These are phyloP conservation scores for Oscheius sp. DNA, from an alignment of 2,888 invertebrate species.

Conservation along the genomic window DNA sequence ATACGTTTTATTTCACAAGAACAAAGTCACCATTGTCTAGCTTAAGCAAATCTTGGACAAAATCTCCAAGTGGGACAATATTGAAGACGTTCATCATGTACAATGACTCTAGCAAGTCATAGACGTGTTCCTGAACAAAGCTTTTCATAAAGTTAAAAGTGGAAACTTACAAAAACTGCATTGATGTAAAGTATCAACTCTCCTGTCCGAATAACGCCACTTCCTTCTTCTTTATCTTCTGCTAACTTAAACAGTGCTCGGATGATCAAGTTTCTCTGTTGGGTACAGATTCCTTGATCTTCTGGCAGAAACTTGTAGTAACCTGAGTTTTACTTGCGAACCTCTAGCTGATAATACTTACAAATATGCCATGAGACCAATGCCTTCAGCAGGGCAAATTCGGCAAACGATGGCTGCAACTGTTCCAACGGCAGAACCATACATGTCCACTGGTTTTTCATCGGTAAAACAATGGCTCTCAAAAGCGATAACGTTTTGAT, in stretches of 20 bases:
- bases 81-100: conserved; percentile 17
- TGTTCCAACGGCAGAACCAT: conserved; percentile 14
- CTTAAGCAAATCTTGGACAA: conserved; percentile 10
- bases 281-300: conserved; percentile 15
- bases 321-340: not conserved
- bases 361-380: conserved; percentile 24
- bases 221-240: conserved; percentile 8
- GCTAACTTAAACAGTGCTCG: conserved; percentile 13
- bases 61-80: conserved; percentile 14
- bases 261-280: conserved; percentile 11
- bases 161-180: conserved; percentile 10
- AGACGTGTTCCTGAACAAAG: not conserved
- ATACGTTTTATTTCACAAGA: not conserved
- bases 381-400: conserved; percentile 12
- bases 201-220: conserved; percentile 18
- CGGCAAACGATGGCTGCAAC: conserved; percentile 12
- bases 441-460: conserved; percentile 1
- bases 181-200: conserved; percentile 21
- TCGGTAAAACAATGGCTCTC: conserved; percentile 2
- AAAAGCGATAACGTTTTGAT: not conserved
- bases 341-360: not conserved
- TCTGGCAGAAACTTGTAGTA: conserved; percentile 11
- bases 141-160: not conserved
- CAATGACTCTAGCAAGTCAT: conserved; percentile 12
- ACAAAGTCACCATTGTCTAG: not conserved